Conservation (phyloP, 2,888 invertebrate species). For the Athalia rosae region DNA sequence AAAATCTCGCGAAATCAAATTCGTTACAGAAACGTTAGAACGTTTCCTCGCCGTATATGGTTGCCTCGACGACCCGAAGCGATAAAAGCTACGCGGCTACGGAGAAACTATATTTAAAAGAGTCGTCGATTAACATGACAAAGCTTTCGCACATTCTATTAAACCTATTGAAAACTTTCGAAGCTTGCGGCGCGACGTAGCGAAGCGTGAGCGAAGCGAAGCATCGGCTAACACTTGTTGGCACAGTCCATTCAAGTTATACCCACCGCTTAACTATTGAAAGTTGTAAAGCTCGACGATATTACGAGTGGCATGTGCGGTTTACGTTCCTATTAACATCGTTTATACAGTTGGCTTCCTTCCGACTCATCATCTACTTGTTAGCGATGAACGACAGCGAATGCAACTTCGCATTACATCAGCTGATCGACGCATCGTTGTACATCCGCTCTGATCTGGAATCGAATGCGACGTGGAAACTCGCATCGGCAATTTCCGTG, state of each 20-base stretch:
- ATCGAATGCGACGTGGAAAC: not conserved
- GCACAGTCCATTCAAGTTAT: slow-evolving; percentile 23
- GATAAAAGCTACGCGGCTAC: not conserved
- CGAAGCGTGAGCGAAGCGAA: slow-evolving; percentile 6
- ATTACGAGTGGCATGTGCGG: not conserved
- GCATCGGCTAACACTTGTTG: not conserved
- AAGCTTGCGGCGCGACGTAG: not conserved
- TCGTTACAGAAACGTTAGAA: too few relatives aligned
- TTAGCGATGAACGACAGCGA: too few relatives aligned
- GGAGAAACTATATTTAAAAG: not conserved
- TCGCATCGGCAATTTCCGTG: too few relatives aligned
- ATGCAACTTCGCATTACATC: too few relatives aligned
- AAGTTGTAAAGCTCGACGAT: not conserved
- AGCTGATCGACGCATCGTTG: too few relatives aligned
- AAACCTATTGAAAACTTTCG: not conserved
- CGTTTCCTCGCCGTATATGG: too few relatives aligned
- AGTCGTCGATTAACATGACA: slow-evolving; percentile 14
- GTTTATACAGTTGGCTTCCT: too few relatives aligned
- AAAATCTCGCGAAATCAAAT: too few relatives aligned
- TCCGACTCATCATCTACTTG: too few relatives aligned
- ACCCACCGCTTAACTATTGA: not conserved
- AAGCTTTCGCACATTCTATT: not conserved
- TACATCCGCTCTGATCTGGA: not conserved
- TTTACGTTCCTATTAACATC: too few relatives aligned
- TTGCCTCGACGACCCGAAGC: not conserved